These are phyloP conservation scores for Synanthedon vespiformis DNA, from an alignment of 2,888 invertebrate genomes.

Conservation along the genomic window DNA sequence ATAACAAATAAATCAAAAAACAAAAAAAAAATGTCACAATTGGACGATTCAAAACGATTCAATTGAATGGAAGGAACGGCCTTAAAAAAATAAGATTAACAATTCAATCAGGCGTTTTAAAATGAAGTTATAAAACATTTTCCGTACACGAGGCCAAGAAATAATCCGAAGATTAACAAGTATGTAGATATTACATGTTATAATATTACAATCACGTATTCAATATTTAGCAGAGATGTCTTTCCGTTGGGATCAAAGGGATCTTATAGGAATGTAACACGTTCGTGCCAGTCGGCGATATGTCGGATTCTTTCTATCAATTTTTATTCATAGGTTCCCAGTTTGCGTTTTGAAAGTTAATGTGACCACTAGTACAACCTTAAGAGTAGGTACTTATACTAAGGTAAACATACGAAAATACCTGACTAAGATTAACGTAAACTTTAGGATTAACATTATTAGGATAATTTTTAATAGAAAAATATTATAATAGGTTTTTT, in stretches of 20 bases:
- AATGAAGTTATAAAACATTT: too few species aligned
- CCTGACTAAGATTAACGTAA: too few species aligned
- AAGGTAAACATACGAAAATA: background rate
- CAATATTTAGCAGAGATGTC: constrained; percentile 28
- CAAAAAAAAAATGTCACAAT: too few species aligned
- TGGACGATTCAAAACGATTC: too few species aligned
- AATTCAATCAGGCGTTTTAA: too few species aligned
- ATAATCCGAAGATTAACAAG: background rate
- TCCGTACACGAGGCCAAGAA: too few species aligned
- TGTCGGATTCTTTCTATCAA: constrained; percentile 18
- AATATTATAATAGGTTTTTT: too few species aligned
- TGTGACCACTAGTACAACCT: constrained; percentile 3
- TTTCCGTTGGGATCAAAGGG: constrained; percentile 22
- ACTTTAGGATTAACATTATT: too few species aligned
- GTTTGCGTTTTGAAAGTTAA: constrained; percentile 16
- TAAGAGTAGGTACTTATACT: background rate
- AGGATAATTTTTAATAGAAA: too few species aligned
- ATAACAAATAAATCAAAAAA: too few species aligned
- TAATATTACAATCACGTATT: constrained; percentile 24
- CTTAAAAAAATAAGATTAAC: too few species aligned
- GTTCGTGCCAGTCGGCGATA: constrained; percentile 9
- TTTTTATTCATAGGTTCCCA: constrained; percentile 22
- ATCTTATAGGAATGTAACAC: constrained; percentile 10
- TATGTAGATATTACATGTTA: constrained; percentile 9
- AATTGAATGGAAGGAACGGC: too few species aligned